These are phyloP conservation scores for Spilarctia lutea DNA, from an alignment of 2,888 invertebrate species.

Conservation along the genomic window DNA sequence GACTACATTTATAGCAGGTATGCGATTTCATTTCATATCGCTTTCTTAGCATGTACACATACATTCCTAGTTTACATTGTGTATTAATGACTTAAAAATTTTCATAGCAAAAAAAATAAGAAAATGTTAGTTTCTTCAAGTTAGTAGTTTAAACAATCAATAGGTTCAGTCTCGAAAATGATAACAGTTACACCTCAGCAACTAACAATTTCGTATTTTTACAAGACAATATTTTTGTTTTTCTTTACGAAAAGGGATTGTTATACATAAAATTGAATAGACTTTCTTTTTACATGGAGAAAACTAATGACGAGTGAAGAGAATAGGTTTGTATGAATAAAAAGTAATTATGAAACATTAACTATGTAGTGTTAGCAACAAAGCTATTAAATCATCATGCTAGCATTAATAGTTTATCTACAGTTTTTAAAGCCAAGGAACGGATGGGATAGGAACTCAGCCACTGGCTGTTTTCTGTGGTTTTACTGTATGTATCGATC, in stretches of 20 bases:
- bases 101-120: neutral
- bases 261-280: neutral
- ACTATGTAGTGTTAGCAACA: conserved; percentile 65
- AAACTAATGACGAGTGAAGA: neutral
- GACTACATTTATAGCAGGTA: neutral
- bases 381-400: conserved; percentile 68
- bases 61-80: neutral
- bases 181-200: neutral
- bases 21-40: neutral
- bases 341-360: neutral
- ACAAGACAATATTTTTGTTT: neutral
- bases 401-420: conserved; percentile 47
- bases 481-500: conserved; percentile 57
- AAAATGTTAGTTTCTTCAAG: neutral
- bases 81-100: neutral
- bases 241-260: neutral
- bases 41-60: neutral
- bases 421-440: conserved; percentile 59
- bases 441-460: conserved; percentile 59
- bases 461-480: conserved; percentile 52
- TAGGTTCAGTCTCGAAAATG: neutral
- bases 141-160: neutral
- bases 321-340: neutral
- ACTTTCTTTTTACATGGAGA: neutral
- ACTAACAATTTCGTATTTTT: no score